These are phyloP conservation scores for Lithobates pipiens DNA, from an alignment of 2,797 vertebrate genomes.

Conservation along the genomic window DNA sequence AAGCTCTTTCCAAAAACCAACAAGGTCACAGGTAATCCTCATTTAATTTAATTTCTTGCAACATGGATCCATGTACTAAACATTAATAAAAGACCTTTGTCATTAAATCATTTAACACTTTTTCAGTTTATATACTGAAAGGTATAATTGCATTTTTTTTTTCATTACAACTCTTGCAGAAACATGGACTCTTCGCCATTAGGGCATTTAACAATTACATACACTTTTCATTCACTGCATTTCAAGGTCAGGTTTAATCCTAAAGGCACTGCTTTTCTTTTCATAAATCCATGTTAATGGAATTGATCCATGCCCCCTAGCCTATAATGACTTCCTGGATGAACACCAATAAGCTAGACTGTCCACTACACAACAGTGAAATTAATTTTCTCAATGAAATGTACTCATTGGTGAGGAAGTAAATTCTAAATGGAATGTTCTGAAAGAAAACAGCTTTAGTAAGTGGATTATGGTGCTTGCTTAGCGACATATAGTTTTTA, in stretches of 20 bases:
- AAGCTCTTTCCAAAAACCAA: background rate
- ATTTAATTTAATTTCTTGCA: no score
- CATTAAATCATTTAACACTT: background rate
- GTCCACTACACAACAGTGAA: conserved; percentile 36
- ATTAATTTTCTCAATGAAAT: conserved; percentile 60
- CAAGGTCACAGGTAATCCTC: background rate
- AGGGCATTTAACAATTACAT: background rate
- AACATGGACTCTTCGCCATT: background rate
- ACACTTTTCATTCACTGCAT: conserved; percentile 43
- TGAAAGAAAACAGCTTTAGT: conserved; percentile 15
- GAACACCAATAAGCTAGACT: conserved; percentile 67
- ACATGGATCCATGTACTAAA: background rate
- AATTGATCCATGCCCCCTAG: conserved; percentile 67
- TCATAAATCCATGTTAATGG: conserved; percentile 64
- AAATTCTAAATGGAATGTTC: conserved; percentile 42
- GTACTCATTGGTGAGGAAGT: conserved; percentile 53
- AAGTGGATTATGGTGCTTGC: conserved; percentile 3
- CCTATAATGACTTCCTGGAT: conserved; percentile 70
- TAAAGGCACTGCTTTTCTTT: conserved; percentile 62
- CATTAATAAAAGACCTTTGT: background rate
- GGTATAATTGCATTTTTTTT: background rate
- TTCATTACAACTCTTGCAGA: background rate
- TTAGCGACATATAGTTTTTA: conserved; percentile 6
- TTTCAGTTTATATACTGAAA: background rate
- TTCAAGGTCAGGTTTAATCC: conserved; percentile 66